Percentiles rank a stretch among this genome's conserved stretches.
phyloP scores from a whole-genome alignment of 2,888 invertebrate species.

The Morpho deidamia region DNA sequence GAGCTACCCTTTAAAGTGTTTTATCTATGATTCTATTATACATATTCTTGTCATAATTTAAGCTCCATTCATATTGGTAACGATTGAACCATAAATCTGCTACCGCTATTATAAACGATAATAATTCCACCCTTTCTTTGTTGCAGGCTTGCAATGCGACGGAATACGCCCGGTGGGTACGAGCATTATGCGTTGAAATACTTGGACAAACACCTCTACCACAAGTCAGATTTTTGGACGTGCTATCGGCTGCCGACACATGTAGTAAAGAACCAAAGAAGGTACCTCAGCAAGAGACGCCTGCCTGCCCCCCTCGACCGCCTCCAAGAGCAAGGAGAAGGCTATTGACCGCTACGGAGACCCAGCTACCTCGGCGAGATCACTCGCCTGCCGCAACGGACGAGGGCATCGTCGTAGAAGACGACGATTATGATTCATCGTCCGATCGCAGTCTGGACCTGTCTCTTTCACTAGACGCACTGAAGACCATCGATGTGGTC shows the following conservation, averaged over 20 bases:
- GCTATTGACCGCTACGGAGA: slow-evolving; percentile 59
- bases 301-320: slow-evolving; percentile 57
- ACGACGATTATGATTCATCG: slow-evolving; percentile 77
- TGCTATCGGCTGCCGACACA: slow-evolving; percentile 79
- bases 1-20: slow-evolving; percentile 35
- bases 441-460: slow-evolving; percentile 77
- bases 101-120: slow-evolving; percentile 26
- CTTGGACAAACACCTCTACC: slow-evolving; percentile 86
- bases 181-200: slow-evolving; percentile 85
- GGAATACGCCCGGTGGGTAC: slow-evolving; percentile 86
- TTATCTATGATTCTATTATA: slow-evolving; percentile 22
- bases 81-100: slow-evolving; percentile 38
- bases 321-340: slow-evolving; percentile 68
- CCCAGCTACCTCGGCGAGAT: slow-evolving; percentile 57
- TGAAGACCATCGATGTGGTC: slow-evolving; percentile 63
- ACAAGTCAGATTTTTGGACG: slow-evolving; percentile 84
- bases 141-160: slow-evolving; percentile 84
- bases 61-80: slow-evolving; percentile 22
- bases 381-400: slow-evolving; percentile 72
- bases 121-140: slow-evolving; percentile 33
- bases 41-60: slow-evolving; percentile 28
- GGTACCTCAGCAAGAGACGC: slow-evolving; percentile 52
- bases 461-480: slow-evolving; percentile 70
- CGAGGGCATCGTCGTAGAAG: slow-evolving; percentile 75
- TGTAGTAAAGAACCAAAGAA: slow-evolving; percentile 60